Evolutionary conservation across 2,113 vertebrate genomes (phyloP).

Genomic region (Amazona guildingii): DNA sequence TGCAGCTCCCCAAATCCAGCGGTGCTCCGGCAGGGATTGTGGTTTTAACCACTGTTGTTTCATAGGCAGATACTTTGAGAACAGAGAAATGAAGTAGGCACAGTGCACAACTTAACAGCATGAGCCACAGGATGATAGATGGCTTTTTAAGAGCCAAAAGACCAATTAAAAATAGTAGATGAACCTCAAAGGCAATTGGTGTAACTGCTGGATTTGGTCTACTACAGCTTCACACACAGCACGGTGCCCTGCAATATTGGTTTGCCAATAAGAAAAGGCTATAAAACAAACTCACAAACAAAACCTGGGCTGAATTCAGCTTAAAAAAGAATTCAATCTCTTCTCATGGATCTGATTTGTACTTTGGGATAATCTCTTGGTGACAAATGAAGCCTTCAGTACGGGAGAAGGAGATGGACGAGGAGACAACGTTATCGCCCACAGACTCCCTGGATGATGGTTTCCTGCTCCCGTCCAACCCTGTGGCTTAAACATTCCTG

Average conservation of each 20-base stretch:
- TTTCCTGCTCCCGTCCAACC: neutral
- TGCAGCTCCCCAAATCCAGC: neutral
- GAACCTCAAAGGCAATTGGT: neutral
- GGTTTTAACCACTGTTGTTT: neutral
- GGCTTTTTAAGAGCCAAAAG: neutral
- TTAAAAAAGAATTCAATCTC: neutral
- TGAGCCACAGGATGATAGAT: neutral
- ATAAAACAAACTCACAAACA: neutral
- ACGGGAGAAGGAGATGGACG: neutral
- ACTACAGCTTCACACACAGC: neutral
- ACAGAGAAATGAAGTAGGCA: neutral
- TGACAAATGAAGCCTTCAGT: neutral
- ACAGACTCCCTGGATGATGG: neutral
- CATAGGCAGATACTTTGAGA: neutral
- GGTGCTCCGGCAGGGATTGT: neutral
- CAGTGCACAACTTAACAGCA: neutral
- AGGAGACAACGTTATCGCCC: fast-evolving
- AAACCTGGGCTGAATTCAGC: neutral
- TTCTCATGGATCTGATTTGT: neutral
- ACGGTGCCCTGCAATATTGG: neutral
- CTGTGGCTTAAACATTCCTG: neutral
- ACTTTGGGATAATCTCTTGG: neutral
- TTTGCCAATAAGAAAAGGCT: neutral
- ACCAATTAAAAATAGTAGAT: neutral
- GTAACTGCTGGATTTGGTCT: neutral